A percentile compares a stretch with the other conserved stretches of the same genome.
Conservation (phyloP, 2,888 invertebrate genomes). For the Ochlodes sylvanus region DNA sequence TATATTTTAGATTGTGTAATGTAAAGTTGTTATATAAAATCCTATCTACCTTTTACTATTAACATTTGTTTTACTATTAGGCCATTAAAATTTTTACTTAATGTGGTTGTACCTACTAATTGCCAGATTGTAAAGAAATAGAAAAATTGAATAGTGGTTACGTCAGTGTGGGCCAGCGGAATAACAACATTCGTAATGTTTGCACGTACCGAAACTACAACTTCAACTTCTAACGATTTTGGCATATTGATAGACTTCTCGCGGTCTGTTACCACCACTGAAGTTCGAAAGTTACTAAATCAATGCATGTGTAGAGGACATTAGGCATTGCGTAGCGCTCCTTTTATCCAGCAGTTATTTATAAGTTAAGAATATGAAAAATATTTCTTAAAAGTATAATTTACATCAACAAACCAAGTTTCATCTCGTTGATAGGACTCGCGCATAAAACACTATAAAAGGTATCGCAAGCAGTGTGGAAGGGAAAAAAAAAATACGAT, state of each 20-base stretch:
- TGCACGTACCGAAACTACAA: constrained; percentile 4
- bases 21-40: constrained; percentile 2
- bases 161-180: not conserved
- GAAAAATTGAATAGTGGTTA: not conserved
- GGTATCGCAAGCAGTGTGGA: not conserved
- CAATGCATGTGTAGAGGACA: no score
- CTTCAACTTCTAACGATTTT: not conserved
- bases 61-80: no score
- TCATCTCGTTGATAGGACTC: no score
- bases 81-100: not conserved
- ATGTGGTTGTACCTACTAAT: not conserved
- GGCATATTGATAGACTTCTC: constrained; percentile 15
- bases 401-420: no score
- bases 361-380: no score
- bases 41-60: no score
- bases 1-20: not conserved
- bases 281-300: not conserved
- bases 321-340: no score
- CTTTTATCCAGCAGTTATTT: no score
- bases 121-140: not conserved
- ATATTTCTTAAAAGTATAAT: no score
- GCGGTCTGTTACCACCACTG: not conserved
- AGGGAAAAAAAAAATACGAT: no score
- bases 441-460: no score
- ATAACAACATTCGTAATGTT: constrained; percentile 3